Evolutionary conservation across 1,140 invertebrate species (phyloP).

Genomic region (Cyrtorhinus lividipennis): DNA sequence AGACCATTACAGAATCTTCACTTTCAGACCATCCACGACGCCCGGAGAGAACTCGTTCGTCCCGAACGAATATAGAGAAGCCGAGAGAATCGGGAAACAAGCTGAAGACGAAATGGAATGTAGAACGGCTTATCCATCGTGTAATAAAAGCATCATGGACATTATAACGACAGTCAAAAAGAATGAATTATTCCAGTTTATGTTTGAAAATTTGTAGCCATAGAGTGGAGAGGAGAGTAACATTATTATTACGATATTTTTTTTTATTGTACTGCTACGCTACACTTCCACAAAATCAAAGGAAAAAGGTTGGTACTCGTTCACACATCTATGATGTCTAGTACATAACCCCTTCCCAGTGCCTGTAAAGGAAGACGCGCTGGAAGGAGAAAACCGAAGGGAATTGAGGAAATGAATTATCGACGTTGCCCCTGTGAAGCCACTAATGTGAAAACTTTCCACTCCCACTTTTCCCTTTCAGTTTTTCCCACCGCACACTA

Average conservation of each 20-base stretch:
- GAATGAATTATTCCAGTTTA: not conserved
- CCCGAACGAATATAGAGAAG: constrained; percentile 48
- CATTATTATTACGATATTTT: no score
- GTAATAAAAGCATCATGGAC: constrained; percentile 23
- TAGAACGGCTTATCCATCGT: constrained; percentile 31
- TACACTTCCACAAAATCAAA: no score
- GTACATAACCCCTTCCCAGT: no score
- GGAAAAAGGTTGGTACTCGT: no score
- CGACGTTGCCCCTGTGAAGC: not conserved
- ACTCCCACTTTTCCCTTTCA: not conserved
- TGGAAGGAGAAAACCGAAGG: no score
- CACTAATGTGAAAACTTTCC: not conserved
- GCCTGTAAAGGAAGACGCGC: no score
- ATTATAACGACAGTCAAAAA: constrained; percentile 18
- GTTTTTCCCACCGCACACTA: no score
- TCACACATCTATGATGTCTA: no score
- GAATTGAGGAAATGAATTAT: not conserved
- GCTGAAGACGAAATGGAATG: constrained; percentile 26
- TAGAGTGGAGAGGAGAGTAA: no score
- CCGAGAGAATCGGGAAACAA: constrained; percentile 43
- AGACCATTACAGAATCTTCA: constrained; percentile 2
- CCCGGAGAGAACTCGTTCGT: constrained; percentile 31
- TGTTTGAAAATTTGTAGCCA: no score
- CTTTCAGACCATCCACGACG: constrained; percentile 33
- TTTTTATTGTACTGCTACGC: no score